Conservation (phyloP, 2,888 invertebrate genomes). For the Hirtodrosophila alboralis region DNA sequence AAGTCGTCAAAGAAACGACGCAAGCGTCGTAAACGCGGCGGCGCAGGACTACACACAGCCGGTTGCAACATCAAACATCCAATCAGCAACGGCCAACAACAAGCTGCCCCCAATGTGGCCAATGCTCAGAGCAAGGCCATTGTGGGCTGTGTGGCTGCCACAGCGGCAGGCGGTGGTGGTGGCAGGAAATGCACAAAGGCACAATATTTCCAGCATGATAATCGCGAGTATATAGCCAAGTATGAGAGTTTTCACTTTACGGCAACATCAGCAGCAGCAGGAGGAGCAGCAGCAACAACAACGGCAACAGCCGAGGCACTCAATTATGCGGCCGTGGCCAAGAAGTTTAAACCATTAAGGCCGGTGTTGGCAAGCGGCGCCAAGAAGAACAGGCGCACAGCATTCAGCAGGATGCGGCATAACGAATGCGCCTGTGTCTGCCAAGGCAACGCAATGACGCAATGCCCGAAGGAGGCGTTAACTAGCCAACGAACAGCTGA, state of each 20-base stretch:
- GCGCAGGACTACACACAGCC: slow-evolving; percentile 61
- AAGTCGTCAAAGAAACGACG: slow-evolving; percentile 70
- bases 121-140: slow-evolving; percentile 13
- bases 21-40: slow-evolving; percentile 65
- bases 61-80: slow-evolving; percentile 14
- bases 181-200: slow-evolving; percentile 70
- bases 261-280: too few relatives aligned
- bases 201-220: slow-evolving; percentile 82
- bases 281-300: too few relatives aligned
- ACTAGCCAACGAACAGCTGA: slow-evolving; percentile 41
- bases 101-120: slow-evolving; percentile 9
- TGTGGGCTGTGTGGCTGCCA: slow-evolving; percentile 14
- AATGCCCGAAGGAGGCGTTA: slow-evolving; percentile 43
- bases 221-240: slow-evolving; percentile 75
- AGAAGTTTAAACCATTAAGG: slow-evolving; percentile 82
- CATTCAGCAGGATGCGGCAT: slow-evolving; percentile 39
- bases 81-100: too few relatives aligned
- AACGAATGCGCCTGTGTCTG: slow-evolving; percentile 76
- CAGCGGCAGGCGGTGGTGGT: slow-evolving; percentile 8
- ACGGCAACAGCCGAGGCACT: slow-evolving; percentile 55
- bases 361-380: slow-evolving; percentile 67
- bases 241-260: slow-evolving; percentile 71
- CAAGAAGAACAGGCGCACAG: slow-evolving; percentile 65
- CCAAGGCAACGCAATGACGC: slow-evolving; percentile 38
- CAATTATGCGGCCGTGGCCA: slow-evolving; percentile 79